These are phyloP conservation scores for Alethe diademata DNA, from an alignment of 2,113 vertebrate genomes.

Conservation along the genomic window DNA sequence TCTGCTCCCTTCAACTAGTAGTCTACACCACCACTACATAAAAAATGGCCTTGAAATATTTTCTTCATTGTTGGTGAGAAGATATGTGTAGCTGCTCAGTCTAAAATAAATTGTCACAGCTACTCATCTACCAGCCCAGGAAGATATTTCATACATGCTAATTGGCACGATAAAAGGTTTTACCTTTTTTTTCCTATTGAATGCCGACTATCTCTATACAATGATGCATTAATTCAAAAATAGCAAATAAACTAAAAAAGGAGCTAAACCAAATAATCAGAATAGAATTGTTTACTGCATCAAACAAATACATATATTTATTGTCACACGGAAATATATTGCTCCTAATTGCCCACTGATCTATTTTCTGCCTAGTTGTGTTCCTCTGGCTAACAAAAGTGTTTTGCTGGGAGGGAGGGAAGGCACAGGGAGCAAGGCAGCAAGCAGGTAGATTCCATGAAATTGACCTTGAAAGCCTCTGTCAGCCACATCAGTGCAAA, in stretches of 20 bases:
- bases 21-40: not conserved
- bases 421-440: not conserved
- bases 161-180: not conserved
- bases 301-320: not conserved
- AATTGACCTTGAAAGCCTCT: not conserved
- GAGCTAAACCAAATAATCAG: not conserved
- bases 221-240: not conserved
- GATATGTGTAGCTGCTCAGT: not conserved
- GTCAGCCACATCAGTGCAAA: not conserved
- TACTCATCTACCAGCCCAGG: not conserved
- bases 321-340: not conserved
- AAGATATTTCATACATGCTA: not conserved
- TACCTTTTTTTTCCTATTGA: not conserved
- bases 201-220: not conserved
- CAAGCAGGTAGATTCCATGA: not conserved
- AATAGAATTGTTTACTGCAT: not conserved
- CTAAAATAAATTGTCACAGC: not conserved
- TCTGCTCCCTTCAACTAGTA: not conserved
- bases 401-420: not conserved
- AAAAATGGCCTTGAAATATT: not conserved
- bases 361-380: not conserved
- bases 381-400: not conserved
- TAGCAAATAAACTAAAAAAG: not conserved
- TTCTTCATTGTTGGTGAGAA: not conserved
- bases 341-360: not conserved